Percentiles rank a stretch among this genome's conserved stretches.
phyloP scores from a whole-genome alignment of 2,113 vertebrate genomes.

The Ceratotherium simum region DNA sequence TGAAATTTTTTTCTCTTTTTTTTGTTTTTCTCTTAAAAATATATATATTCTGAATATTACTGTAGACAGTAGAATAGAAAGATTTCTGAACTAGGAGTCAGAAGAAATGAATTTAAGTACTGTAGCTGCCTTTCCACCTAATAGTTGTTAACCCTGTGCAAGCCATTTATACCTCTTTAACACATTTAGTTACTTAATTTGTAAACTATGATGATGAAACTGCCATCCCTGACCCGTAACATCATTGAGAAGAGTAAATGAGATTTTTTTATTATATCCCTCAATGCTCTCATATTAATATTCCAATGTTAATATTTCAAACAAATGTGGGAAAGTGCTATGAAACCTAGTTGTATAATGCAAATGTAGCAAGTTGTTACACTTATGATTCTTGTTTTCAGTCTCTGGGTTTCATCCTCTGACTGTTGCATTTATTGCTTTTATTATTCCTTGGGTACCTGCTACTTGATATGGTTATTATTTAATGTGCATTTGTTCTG shows the following conservation, averaged over 20 bases:
- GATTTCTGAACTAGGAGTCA: background rate
- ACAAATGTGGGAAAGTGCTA: slow-evolving; percentile 49
- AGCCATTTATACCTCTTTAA: background rate
- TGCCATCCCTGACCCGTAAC: background rate
- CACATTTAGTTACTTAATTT: slow-evolving; percentile 46
- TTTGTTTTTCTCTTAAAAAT: slow-evolving; percentile 39
- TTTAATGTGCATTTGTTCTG: slow-evolving; percentile 56
- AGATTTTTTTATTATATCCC: background rate
- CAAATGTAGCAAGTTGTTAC: background rate
- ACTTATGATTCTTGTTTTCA: slow-evolving; percentile 53
- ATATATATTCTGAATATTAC: slow-evolving; percentile 31
- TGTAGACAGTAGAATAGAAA: slow-evolving; percentile 42
- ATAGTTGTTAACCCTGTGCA: background rate
- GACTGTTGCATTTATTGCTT: slow-evolving; percentile 37
- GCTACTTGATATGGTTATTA: slow-evolving; percentile 45
- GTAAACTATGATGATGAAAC: slow-evolving; percentile 29
- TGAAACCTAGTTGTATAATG: slow-evolving; percentile 40
- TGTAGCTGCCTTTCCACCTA: background rate
- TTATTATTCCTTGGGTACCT: slow-evolving; percentile 46
- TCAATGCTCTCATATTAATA: slow-evolving; percentile 27
- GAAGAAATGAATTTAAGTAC: slow-evolving; percentile 42
- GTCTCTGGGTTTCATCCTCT: slow-evolving; percentile 32
- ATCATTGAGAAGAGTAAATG: slow-evolving; percentile 41
- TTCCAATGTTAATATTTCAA: slow-evolving; percentile 15
- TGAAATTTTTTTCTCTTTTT: background rate